Conservation (phyloP, 2,113 vertebrate genomes). For the Erythrocercus mccallii region DNA sequence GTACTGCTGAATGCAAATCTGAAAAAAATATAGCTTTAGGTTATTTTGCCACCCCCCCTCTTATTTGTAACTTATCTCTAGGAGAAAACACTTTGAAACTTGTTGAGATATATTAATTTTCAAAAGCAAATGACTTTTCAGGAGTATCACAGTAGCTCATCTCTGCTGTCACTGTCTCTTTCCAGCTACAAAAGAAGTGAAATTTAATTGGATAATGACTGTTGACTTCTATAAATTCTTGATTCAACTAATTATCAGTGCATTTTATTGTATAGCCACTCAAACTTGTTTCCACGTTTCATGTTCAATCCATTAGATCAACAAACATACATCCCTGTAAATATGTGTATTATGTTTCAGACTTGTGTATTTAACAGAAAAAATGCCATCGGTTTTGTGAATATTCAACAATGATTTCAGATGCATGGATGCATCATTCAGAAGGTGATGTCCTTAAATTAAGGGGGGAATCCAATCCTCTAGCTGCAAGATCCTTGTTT, state of each 20-base stretch:
- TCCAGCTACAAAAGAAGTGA: not conserved
- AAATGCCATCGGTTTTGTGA: not conserved
- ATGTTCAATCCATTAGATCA: not conserved
- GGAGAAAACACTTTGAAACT: not conserved
- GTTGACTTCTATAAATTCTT: not conserved
- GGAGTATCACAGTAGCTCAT: not conserved
- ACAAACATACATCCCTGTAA: not conserved
- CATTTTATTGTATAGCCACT: not conserved
- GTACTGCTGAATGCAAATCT: not conserved
- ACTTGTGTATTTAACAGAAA: not conserved
- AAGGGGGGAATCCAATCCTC: not conserved
- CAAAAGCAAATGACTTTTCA: not conserved
- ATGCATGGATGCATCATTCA: not conserved
- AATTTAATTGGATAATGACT: not conserved
- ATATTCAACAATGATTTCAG: not conserved
- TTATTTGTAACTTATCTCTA: not conserved
- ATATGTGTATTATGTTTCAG: not conserved
- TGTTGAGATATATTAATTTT: slow-evolving; percentile 3
- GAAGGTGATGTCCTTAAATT: not conserved
- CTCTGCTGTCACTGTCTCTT: not conserved
- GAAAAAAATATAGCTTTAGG: not conserved
- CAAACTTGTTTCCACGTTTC: not conserved
- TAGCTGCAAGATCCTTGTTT: not conserved
- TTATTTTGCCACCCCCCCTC: not conserved
- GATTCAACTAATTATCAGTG: not conserved